phyloP scores from a whole-genome alignment of 53 echinoderm and acorn worm genomes.

The Echinarachnius parma region DNA sequence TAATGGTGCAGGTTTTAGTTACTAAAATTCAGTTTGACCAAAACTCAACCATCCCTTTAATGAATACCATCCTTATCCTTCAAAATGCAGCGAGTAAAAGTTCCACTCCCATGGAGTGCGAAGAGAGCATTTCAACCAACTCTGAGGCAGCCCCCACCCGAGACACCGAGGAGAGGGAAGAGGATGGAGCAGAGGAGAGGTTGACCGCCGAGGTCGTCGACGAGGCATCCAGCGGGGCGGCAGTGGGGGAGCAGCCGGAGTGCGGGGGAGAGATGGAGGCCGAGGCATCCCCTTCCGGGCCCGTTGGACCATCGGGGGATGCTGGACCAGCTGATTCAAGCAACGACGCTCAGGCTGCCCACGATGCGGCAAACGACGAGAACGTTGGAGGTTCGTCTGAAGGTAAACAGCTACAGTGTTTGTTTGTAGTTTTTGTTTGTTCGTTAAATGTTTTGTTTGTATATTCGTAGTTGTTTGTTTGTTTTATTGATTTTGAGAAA shows the following conservation, averaged over 20 bases:
- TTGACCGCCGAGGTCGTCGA: background rate
- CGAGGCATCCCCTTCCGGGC: background rate
- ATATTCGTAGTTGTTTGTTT: too few relatives aligned
- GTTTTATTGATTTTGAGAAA: too few relatives aligned
- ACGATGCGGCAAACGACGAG: background rate
- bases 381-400: slow-evolving; percentile 11
- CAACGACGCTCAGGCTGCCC: slow-evolving; percentile 13
- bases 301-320: slow-evolving; percentile 29
- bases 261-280: background rate
- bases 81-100: background rate
- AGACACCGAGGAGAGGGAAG: background rate
- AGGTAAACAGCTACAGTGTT: too few relatives aligned
- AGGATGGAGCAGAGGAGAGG: background rate
- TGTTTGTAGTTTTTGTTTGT: too few relatives aligned
- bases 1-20: too few relatives aligned
- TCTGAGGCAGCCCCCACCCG: slow-evolving; percentile 32
- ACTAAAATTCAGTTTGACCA: too few relatives aligned
- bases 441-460: too few relatives aligned
- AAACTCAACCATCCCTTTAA: too few relatives aligned
- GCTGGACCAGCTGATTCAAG: slow-evolving; percentile 38
- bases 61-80: too few relatives aligned
- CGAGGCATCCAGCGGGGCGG: background rate
- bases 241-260: slow-evolving; percentile 15
- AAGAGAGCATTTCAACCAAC: slow-evolving; percentile 16
- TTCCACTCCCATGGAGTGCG: slow-evolving; percentile 13